A percentile compares a stretch with the other conserved stretches of the same genome.
These are phyloP conservation scores for Actenoides hombroni DNA, from an alignment of 2,113 vertebrate species.

Conservation along the genomic window DNA sequence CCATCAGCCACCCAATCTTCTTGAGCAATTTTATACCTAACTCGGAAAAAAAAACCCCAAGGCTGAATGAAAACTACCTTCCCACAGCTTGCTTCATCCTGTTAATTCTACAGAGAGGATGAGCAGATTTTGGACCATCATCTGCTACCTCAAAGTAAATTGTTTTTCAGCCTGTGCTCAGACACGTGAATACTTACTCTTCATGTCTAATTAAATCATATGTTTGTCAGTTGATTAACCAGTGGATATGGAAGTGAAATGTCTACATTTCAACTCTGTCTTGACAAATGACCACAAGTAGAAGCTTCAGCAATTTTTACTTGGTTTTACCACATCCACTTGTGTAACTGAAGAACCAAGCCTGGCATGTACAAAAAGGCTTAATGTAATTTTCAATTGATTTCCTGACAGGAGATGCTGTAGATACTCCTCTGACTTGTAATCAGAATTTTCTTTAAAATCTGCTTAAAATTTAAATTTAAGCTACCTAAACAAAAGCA, in stretches of 20 bases:
- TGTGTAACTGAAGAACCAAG: not conserved
- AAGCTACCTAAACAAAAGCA: not conserved
- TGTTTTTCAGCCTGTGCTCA: not conserved
- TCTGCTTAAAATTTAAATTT: not conserved
- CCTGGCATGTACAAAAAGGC: not conserved
- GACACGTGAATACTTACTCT: not conserved
- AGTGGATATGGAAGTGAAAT: not conserved
- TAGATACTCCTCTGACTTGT: not conserved
- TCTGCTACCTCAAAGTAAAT: not conserved
- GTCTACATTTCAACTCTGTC: not conserved
- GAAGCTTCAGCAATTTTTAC: not conserved
- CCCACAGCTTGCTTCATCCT: not conserved
- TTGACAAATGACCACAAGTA: not conserved
- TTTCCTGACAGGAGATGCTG: not conserved
- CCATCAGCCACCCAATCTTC: not conserved
- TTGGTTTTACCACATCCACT: not conserved
- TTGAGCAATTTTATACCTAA: not conserved
- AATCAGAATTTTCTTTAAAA: not conserved
- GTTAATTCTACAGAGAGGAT: not conserved
- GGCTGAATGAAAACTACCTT: not conserved
- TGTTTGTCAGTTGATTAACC: not conserved
- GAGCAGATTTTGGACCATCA: not conserved
- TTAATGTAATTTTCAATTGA: not conserved
- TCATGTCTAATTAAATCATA: not conserved
- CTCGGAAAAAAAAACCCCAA: not conserved